These are phyloP conservation scores for Calameuta idolon DNA, from an alignment of 2,888 invertebrate genomes.

Conservation along the genomic window DNA sequence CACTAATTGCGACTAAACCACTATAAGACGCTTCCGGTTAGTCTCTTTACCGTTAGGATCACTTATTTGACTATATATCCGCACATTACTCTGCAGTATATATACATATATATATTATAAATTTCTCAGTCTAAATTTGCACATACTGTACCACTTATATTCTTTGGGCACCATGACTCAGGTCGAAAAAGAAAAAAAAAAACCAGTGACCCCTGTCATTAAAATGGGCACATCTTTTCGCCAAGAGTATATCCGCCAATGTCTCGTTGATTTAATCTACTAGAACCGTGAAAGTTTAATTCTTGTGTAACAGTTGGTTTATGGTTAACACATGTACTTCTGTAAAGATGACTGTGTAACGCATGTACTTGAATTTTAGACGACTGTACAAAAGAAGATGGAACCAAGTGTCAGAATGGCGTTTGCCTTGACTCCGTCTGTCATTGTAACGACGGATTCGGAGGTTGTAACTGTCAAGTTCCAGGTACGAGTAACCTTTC, in stretches of 20 bases:
- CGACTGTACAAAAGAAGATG: conserved; percentile 93
- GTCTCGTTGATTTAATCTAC: background rate
- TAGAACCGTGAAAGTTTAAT: background rate
- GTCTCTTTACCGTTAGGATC: background rate
- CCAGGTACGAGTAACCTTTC: conserved; percentile 74
- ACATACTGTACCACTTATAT: background rate
- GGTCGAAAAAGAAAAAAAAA: background rate
- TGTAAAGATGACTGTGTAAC: background rate
- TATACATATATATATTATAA: background rate
- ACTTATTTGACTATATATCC: background rate
- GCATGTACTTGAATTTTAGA: conserved; percentile 70
- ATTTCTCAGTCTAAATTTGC: background rate
- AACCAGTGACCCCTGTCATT: background rate
- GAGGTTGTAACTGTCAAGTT: conserved; percentile 94
- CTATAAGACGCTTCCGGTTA: background rate
- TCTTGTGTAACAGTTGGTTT: background rate
- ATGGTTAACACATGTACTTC: background rate
- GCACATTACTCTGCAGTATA: background rate
- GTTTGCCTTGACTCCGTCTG: conserved; percentile 93
- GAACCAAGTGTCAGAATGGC: conserved; percentile 91
- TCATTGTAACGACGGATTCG: conserved; percentile 95
- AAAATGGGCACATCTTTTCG: background rate
- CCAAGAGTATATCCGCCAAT: background rate
- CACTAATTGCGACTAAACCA: background rate
- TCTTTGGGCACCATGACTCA: background rate